Base-by-base conservation (phyloP, 1,140 invertebrate genomes). In the Aporrectodea caliginosa region DNA sequence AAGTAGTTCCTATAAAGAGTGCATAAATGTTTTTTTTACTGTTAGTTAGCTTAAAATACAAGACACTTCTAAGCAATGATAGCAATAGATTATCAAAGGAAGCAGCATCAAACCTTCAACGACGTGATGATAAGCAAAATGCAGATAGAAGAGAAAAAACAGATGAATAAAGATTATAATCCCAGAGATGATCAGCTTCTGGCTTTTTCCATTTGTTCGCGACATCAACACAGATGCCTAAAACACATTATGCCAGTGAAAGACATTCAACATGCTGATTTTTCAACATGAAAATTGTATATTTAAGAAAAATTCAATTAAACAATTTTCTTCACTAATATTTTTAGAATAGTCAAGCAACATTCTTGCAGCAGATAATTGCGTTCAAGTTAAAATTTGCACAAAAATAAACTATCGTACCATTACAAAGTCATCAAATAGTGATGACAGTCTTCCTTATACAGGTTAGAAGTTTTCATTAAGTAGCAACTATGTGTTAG, bases 71-170 rank as follows among this genome's bases (percentile, higher is more conserved):
- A 58, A 58, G 43, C 22, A n/a, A 58, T 22, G 22, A 6, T 58
- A 58, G 43, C 43, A 12, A 6, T 12, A 58, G 6, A 58, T 12
- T 58, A 58, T 22, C 22, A 12, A 12, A 58, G 43, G 43, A 12
- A 58, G 43, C 22, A 12, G 6, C 22, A 6, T 12, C 43, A 58
- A 22, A 88, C 88, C 88, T 88, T 88, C 86, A 70, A 89, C 88
- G 81, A 88, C 85, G 72, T 86, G 85, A 82, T 89, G 88, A 83
- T 89, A 89, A 29, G 88, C 88, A 85, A 89, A 89, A 83, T 89
- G 88, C 77, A 89, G 79, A 82, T 89, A 89, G 0, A 89, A 79
- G 12, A 89, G 81, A 79, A 89, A 89, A 1, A 87, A 79, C 29
- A 89, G 82, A 81, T 89, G 87, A 32, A 89, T 75, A 31, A 82